Percentiles rank a stretch among this genome's conserved stretches.
These are phyloP conservation scores for Microplitis deprimator DNA, from an alignment of 2,888 invertebrate species.

Conservation along the genomic window DNA sequence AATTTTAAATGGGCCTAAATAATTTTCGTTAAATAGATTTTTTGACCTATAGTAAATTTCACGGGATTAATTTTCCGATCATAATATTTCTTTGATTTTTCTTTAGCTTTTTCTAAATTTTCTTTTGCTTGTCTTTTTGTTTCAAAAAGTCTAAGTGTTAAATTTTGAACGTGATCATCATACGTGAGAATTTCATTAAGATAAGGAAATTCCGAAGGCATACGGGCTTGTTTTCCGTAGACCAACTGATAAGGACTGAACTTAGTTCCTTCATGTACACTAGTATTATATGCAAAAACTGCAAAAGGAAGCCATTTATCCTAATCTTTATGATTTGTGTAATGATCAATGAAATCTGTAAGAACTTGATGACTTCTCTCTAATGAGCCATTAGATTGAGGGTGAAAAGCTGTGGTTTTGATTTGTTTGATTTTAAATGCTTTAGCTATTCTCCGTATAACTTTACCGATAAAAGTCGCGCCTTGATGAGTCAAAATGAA, in stretches of 20 bases:
- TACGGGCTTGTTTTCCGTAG: conserved; percentile 23
- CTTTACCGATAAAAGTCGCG: conserved; percentile 23
- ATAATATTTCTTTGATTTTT: conserved; percentile 29
- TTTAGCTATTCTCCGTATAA: conserved; percentile 28
- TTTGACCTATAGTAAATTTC: conserved; percentile 30
- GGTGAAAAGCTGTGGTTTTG: conserved; percentile 41
- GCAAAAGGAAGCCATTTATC: conserved; percentile 7
- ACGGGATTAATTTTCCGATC: conserved; percentile 29
- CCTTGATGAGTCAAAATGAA: conserved; percentile 41
- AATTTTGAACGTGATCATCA: conserved; percentile 27
- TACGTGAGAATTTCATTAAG: conserved; percentile 1
- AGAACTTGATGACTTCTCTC: conserved; percentile 38
- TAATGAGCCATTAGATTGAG: conserved; percentile 39
- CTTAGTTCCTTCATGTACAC: conserved; percentile 31
- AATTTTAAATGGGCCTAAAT: conserved; percentile 35
- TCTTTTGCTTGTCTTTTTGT: conserved; percentile 5
- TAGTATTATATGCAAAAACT: conserved; percentile 27
- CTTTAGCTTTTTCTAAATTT: conserved; percentile 21
- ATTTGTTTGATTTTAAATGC: conserved; percentile 39
- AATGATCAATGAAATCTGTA: conserved; percentile 28
- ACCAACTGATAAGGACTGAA: conserved; percentile 33
- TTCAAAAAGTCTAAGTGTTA: background rate
- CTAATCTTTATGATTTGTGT: conserved; percentile 21
- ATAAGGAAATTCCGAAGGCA: conserved; percentile 4
- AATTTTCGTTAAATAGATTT: conserved; percentile 37